These are phyloP conservation scores for Leucoma salicis DNA, from an alignment of 2,888 invertebrate genomes.

Conservation along the genomic window DNA sequence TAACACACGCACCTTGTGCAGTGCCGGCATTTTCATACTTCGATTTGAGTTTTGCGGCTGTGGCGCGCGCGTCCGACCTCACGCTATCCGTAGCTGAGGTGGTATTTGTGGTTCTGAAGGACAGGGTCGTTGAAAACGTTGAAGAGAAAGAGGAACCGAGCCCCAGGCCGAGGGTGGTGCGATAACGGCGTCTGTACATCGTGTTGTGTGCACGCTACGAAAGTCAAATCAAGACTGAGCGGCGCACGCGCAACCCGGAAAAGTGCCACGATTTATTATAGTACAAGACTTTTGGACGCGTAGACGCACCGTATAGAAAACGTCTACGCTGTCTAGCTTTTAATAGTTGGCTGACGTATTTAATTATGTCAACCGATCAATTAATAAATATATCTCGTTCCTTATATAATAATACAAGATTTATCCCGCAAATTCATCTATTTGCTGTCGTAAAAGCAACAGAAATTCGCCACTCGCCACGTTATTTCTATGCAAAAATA, in stretches of 20 bases:
- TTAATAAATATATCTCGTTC: too few relatives aligned
- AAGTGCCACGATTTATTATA: constrained; percentile 70
- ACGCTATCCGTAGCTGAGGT: constrained; percentile 56
- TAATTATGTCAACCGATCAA: too few relatives aligned
- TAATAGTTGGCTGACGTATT: constrained; percentile 3
- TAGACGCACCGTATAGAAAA: constrained; percentile 40
- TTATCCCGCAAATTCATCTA: too few relatives aligned
- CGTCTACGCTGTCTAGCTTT: constrained; percentile 15
- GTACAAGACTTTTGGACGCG: constrained; percentile 53
- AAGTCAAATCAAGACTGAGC: constrained; percentile 58
- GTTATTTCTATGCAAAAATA: too few relatives aligned
- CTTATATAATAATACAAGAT: too few relatives aligned
- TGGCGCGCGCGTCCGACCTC: constrained; percentile 71
- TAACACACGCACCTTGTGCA: constrained; percentile 70
- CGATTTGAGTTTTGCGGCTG: constrained; percentile 75
- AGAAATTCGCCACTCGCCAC: too few relatives aligned
- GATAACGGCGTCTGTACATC: constrained; percentile 77
- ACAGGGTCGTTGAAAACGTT: constrained; percentile 62
- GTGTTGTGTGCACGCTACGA: constrained; percentile 42
- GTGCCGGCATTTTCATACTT: constrained; percentile 77
- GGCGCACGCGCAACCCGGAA: constrained; percentile 68
- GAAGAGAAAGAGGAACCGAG: constrained; percentile 72
- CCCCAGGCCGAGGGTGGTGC: constrained; percentile 72
- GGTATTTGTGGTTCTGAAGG: constrained; percentile 63
- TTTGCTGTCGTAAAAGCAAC: too few relatives aligned